Percentiles rank a stretch among this genome's conserved stretches.
Evolutionary conservation across 2,113 vertebrate species (phyloP).

Genomic region (Aythya baeri): DNA sequence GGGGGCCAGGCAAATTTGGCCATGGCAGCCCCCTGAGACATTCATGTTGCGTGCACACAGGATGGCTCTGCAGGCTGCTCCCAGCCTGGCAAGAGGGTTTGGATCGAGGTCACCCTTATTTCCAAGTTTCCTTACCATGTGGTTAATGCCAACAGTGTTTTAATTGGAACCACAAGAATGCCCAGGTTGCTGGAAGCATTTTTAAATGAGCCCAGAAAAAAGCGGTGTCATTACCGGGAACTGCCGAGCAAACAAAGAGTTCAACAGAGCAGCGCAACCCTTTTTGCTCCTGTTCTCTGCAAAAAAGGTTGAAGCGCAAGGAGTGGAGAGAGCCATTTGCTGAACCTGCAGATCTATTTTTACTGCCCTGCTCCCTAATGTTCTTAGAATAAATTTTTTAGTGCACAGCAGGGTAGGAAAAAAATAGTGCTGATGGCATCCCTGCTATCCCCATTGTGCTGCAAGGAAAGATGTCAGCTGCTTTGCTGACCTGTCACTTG

Average conservation of each 20-base stretch:
- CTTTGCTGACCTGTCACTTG: conserved; percentile 41
- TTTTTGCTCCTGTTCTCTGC: neutral
- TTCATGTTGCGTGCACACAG: fast-evolving
- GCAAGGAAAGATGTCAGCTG: conserved; percentile 11
- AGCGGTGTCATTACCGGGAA: neutral
- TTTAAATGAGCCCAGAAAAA: neutral
- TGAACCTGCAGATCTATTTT: conserved; percentile 72
- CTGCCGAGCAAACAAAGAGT: neutral
- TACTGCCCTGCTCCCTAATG: conserved; percentile 3
- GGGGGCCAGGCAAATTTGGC: neutral
- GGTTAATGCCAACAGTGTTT: neutral
- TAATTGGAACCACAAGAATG: neutral
- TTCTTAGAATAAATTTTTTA: conserved; percentile 59
- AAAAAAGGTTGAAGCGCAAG: neutral
- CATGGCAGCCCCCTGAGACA: fast-evolving
- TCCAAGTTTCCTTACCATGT: neutral
- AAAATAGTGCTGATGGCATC: conserved; percentile 50
- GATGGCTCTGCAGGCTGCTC: neutral
- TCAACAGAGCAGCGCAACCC: neutral
- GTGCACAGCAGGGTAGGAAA: conserved; percentile 67
- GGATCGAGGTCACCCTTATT: neutral
- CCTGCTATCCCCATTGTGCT: conserved; percentile 37
- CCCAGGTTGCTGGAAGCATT: neutral
- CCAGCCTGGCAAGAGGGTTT: neutral
- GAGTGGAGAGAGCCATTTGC: conserved; percentile 7